phyloP scores from a whole-genome alignment of 2,113 vertebrate genomes.

The Apteryx owenii region DNA sequence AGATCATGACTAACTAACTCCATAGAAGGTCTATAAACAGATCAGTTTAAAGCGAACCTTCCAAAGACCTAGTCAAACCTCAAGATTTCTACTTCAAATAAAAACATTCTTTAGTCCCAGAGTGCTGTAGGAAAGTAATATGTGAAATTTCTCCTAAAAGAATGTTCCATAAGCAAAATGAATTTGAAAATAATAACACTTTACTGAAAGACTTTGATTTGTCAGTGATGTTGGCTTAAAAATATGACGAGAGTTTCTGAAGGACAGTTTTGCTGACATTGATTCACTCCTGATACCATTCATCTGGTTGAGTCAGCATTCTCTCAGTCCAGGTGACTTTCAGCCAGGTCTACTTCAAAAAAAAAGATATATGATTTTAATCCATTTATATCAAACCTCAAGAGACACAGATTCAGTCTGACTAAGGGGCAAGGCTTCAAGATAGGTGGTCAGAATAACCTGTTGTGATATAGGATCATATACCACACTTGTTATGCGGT shows the following conservation, averaged over 20 bases:
- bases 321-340: neutral
- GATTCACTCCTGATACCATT: neutral
- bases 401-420: neutral
- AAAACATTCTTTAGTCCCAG: neutral
- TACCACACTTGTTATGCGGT: neutral
- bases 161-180: neutral
- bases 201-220: neutral
- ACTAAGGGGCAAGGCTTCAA: neutral
- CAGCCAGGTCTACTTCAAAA: neutral
- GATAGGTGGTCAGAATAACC: neutral
- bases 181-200: neutral
- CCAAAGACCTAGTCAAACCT: neutral
- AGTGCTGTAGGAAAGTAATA: neutral
- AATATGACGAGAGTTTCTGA: neutral
- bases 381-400: neutral
- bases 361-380: neutral
- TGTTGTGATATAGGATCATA: neutral
- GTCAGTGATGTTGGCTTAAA: neutral
- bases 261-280: neutral
- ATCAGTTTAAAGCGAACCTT: neutral
- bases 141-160: neutral
- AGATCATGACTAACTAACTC: neutral
- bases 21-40: neutral
- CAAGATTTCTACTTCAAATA: neutral
- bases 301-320: neutral